A percentile compares a stretch with the other conserved stretches of the same genome.
These are phyloP conservation scores for Acronicta psi DNA, from an alignment of 2,888 invertebrate genomes.

Conservation along the genomic window DNA sequence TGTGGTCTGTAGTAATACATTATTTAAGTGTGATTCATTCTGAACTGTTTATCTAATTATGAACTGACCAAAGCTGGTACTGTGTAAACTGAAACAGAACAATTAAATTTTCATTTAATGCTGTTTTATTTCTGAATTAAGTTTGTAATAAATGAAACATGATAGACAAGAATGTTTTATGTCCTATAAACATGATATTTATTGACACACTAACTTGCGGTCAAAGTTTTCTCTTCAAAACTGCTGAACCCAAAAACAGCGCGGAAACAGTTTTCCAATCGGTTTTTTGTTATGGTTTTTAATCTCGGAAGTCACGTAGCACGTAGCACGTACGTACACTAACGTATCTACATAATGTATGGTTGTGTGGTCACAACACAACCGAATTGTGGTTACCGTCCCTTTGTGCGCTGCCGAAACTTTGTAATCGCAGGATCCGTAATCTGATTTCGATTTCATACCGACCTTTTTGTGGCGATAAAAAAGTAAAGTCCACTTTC, in stretches of 20 bases:
- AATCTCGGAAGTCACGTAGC: slow-evolving; percentile 75
- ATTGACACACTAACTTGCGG: slow-evolving; percentile 23
- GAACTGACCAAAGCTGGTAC: slow-evolving; percentile 16
- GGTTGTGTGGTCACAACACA: slow-evolving; percentile 71
- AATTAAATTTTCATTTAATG: too few species aligned
- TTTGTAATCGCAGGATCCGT: slow-evolving; percentile 80
- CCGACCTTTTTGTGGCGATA: slow-evolving; percentile 79
- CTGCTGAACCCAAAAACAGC: slow-evolving; percentile 49
- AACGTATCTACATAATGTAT: slow-evolving; percentile 67
- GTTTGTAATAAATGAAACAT: not conserved
- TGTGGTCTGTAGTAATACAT: slow-evolving; percentile 20
- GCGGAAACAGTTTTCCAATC: slow-evolving; percentile 55
- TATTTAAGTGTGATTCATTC: slow-evolving; percentile 41
- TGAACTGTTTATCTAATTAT: slow-evolving; percentile 35
- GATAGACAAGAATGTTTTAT: slow-evolving; percentile 1
- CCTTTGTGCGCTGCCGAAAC: slow-evolving; percentile 75
- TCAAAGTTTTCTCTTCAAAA: slow-evolving; percentile 46
- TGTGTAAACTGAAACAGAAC: too few species aligned
- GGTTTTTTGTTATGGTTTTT: slow-evolving; percentile 55
- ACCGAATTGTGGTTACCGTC: slow-evolving; percentile 67
- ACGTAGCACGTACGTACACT: slow-evolving; percentile 64
- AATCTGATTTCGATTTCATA: slow-evolving; percentile 84
- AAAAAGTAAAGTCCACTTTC: slow-evolving; percentile 78
- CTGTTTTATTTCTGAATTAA: too few species aligned
- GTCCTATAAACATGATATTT: slow-evolving; percentile 15